Evolutionary conservation across 2,888 invertebrate genomes (phyloP).

Genomic region (Meghimatium bilineatum): DNA sequence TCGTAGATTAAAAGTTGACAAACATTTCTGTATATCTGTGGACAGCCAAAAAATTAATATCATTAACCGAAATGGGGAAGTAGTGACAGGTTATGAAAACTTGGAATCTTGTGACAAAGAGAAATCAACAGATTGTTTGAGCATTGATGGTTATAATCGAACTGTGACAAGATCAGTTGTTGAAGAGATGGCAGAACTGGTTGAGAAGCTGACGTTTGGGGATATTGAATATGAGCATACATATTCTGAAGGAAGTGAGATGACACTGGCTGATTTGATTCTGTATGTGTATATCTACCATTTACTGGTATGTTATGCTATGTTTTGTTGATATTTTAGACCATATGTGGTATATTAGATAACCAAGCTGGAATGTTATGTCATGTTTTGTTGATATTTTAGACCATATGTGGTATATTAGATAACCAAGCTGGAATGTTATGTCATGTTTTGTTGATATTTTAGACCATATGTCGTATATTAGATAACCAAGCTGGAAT

Average conservation of each 20-base stretch:
- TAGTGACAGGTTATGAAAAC: not conserved
- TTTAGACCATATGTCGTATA: too few relatives aligned
- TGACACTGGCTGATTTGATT: constrained; percentile 90
- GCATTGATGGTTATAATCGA: not conserved
- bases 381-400: not conserved
- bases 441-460: not conserved
- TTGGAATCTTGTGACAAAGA: not conserved
- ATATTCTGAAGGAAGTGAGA: constrained; percentile 88
- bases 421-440: too few relatives aligned
- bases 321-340: not conserved
- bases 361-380: too few relatives aligned
- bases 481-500: too few relatives aligned
- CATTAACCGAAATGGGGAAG: not conserved
- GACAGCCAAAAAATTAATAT: not conserved
- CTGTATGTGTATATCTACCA: constrained; percentile 82
- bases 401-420: too few relatives aligned
- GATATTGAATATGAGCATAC: constrained; percentile 80
- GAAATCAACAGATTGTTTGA: not conserved
- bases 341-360: too few relatives aligned
- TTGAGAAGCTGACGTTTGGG: constrained; percentile 57
- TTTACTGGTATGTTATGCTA: constrained; percentile 69
- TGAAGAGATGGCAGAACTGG: constrained; percentile 54
- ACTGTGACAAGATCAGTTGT: not conserved
- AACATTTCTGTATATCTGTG: constrained; percentile 23
- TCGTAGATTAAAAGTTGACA: constrained; percentile 48